Conservation (phyloP, 2,888 invertebrate species). For the Nineta flava region DNA sequence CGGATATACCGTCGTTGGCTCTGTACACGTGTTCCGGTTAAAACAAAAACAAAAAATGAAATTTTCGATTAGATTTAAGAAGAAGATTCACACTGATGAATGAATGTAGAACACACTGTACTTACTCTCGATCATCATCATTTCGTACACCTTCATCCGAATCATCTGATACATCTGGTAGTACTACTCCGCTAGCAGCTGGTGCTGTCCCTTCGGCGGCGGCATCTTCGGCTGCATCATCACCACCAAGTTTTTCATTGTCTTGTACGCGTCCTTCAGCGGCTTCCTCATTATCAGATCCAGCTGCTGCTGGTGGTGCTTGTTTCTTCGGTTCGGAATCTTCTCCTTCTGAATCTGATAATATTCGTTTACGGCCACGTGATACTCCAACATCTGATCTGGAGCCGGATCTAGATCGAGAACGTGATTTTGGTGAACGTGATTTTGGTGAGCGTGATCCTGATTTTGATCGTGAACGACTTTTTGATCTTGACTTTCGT, state of each 20-base stretch:
- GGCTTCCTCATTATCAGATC: conserved; percentile 39
- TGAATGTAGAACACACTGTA: too few relatives aligned
- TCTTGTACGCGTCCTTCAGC: conserved; percentile 15
- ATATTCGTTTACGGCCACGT: conserved; percentile 17
- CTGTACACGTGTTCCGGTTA: too few relatives aligned
- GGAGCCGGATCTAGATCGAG: too few relatives aligned
- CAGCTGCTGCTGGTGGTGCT: conserved; percentile 26
- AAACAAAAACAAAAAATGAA: too few relatives aligned
- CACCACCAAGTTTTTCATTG: conserved; percentile 14
- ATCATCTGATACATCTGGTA: conserved; percentile 41
- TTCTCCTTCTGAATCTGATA: conserved; percentile 45
- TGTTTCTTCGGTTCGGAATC: conserved; percentile 21
- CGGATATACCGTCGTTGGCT: conserved; percentile 47
- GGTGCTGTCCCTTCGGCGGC: too few relatives aligned
- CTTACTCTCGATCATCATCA: conserved; percentile 15
- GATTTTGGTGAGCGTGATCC: conserved; percentile 17
- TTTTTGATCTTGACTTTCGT: conserved; percentile 2
- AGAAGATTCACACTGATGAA: too few relatives aligned
- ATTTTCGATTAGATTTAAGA: too few relatives aligned
- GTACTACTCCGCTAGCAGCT: conserved; percentile 17
- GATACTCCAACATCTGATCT: conserved; percentile 13
- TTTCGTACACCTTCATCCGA: conserved; percentile 37
- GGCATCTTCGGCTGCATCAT: conserved; percentile 11
- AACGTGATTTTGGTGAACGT: conserved; percentile 6
- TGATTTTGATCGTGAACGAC: neutral